These are phyloP conservation scores for Campoletis sonorensis DNA, from an alignment of 1,140 invertebrate genomes.

Conservation along the genomic window DNA sequence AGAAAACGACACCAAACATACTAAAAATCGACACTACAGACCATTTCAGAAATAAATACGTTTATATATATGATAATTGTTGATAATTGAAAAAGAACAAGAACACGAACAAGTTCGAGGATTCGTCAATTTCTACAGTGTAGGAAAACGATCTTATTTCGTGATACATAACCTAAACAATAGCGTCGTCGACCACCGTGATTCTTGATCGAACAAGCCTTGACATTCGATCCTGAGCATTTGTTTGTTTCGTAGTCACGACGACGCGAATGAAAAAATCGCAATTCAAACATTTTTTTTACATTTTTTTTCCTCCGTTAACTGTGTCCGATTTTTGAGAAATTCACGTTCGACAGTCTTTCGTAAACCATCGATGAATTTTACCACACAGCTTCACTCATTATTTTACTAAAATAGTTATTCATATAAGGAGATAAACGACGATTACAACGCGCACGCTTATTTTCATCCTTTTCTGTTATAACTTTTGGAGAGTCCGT, in stretches of 20 bases:
- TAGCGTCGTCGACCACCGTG: too few species aligned
- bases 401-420: constrained; percentile 43
- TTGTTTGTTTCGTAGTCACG: too few species aligned
- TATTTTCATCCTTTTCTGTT: not conserved
- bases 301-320: not conserved
- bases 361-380: not conserved
- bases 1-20: not conserved
- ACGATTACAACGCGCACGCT: not conserved
- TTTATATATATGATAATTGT: not conserved
- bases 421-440: not conserved
- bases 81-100: constrained; percentile 12
- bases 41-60: constrained; percentile 46
- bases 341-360: too few species aligned
- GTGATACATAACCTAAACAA: too few species aligned
- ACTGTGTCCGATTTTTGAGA: constrained; percentile 11
- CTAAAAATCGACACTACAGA: constrained; percentile 32
- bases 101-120: not conserved
- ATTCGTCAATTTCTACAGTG: too few species aligned
- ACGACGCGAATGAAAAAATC: too few species aligned
- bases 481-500: not conserved
- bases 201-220: too few species aligned
- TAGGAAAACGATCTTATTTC: too few species aligned
- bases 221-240: too few species aligned
- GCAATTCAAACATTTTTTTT: not conserved
- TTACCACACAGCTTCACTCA: constrained; percentile 33